Evolutionary conservation across 2,113 vertebrate species (phyloP).

Genomic region (Elephantulus edwardii): DNA sequence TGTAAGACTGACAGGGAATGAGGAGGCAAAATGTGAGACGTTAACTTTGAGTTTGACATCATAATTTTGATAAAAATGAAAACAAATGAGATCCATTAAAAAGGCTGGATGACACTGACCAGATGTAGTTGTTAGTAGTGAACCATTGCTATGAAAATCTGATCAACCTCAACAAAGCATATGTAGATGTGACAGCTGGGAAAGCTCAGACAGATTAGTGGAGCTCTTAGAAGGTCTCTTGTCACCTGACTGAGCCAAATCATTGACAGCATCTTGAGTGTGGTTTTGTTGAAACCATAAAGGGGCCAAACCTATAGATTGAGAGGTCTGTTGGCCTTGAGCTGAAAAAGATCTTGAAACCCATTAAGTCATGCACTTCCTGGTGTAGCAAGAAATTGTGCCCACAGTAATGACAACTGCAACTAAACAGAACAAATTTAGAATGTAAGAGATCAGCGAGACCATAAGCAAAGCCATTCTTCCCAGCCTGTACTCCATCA

Average conservation of each 20-base stretch:
- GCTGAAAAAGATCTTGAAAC: constrained; percentile 91
- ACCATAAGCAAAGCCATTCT: not conserved
- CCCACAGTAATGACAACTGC: constrained; percentile 91
- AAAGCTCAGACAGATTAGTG: constrained; percentile 85
- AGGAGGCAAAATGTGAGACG: constrained; percentile 65
- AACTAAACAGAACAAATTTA: constrained; percentile 91
- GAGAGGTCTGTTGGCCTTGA: constrained; percentile 91
- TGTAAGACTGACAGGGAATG: not conserved
- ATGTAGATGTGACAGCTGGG: constrained; percentile 81
- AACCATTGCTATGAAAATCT: constrained; percentile 84
- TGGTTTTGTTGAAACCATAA: constrained; percentile 91
- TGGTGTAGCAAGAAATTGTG: constrained; percentile 90
- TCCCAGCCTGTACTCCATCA: not conserved
- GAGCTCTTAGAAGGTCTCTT: constrained; percentile 83
- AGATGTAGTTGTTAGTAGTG: constrained; percentile 86
- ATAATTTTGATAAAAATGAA: constrained; percentile 86
- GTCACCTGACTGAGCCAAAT: constrained; percentile 80
- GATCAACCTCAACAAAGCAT: constrained; percentile 86
- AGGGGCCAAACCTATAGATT: constrained; percentile 90
- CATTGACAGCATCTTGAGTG: constrained; percentile 85
- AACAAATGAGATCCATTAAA: constrained; percentile 84
- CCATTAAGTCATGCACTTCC: constrained; percentile 90
- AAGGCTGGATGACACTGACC: constrained; percentile 82
- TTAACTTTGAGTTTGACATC: constrained; percentile 85
- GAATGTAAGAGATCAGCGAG: constrained; percentile 82